These are phyloP conservation scores for Polydrusus tereticollis DNA, from an alignment of 2,888 invertebrate genomes.

Conservation along the genomic window DNA sequence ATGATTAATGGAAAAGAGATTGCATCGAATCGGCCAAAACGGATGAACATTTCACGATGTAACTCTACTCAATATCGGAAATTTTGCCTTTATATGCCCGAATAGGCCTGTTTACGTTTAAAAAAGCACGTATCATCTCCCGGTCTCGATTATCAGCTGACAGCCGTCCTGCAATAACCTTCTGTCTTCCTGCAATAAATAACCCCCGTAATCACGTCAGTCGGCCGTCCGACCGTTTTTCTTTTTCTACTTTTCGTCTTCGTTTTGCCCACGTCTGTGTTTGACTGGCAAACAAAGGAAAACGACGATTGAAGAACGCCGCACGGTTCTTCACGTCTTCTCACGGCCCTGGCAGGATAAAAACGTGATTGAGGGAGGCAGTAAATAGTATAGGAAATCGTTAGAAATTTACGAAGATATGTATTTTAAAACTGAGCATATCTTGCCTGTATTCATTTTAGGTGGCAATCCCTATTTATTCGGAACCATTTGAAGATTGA, in stretches of 20 bases:
- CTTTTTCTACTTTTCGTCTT: slow-evolving; percentile 2
- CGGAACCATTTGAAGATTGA: too few species aligned
- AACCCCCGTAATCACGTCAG: slow-evolving; percentile 16
- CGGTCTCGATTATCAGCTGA: neutral
- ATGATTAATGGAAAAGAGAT: too few species aligned
- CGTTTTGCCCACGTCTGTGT: slow-evolving; percentile 1
- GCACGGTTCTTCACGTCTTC: neutral
- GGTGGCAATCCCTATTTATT: too few species aligned
- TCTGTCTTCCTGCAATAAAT: slow-evolving; percentile 17
- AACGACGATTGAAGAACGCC: slow-evolving; percentile 2
- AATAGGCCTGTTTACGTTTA: neutral
- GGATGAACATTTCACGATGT: too few species aligned
- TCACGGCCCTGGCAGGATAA: slow-evolving; percentile 1
- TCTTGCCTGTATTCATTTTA: too few species aligned
- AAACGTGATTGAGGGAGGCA: neutral
- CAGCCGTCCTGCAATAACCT: slow-evolving; percentile 8
- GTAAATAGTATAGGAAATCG: neutral
- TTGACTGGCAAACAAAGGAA: slow-evolving; percentile 11
- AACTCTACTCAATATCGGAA: too few species aligned
- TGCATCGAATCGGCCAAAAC: too few species aligned
- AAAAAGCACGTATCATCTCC: neutral
- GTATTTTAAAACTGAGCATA: too few species aligned
- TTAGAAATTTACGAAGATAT: neutral
- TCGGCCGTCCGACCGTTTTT: slow-evolving; percentile 2
- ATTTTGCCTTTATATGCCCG: too few species aligned